phyloP scores from a whole-genome alignment of 2,797 vertebrate species.

The Pipistrellus nathusii region DNA sequence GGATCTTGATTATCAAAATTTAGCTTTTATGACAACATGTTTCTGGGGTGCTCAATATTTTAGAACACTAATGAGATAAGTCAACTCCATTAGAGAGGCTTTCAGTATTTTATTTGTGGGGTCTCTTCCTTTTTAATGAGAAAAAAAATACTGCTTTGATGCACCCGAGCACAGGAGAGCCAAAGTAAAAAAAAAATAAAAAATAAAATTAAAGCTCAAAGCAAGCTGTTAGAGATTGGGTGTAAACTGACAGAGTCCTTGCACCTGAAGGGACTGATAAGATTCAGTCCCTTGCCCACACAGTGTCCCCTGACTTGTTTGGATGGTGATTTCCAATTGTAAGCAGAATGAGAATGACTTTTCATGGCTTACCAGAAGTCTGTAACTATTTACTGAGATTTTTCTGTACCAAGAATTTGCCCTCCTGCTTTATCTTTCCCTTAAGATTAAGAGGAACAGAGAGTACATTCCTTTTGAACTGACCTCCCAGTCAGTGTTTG shows the following conservation, averaged over 20 bases:
- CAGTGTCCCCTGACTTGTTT: too few relatives aligned
- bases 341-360: too few relatives aligned
- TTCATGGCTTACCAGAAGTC: too few relatives aligned
- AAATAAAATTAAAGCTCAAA: slow-evolving; percentile 16
- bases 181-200: slow-evolving; percentile 9
- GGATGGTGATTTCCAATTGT: not conserved
- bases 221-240: not conserved
- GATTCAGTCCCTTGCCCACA: too few relatives aligned
- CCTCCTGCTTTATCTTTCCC: too few relatives aligned
- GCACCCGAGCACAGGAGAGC: not conserved
- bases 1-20: slow-evolving; percentile 51
- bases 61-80: slow-evolving; percentile 61
- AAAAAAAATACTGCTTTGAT: slow-evolving; percentile 55
- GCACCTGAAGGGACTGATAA: too few relatives aligned
- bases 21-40: slow-evolving; percentile 51
- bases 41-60: not conserved
- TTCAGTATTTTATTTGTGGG: slow-evolving; percentile 66
- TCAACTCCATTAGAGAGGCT: slow-evolving; percentile 60
- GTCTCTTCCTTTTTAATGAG: slow-evolving; percentile 62
- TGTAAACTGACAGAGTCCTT: too few relatives aligned
- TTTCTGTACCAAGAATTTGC: too few relatives aligned
- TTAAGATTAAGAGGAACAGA: too few relatives aligned
- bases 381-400: too few relatives aligned
- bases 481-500: too few relatives aligned
- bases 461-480: too few relatives aligned